Percentiles rank a stretch among this genome's conserved stretches.
phyloP scores from a whole-genome alignment of 1,140 invertebrate genomes.

The Yoshiicerus persimilis region DNA sequence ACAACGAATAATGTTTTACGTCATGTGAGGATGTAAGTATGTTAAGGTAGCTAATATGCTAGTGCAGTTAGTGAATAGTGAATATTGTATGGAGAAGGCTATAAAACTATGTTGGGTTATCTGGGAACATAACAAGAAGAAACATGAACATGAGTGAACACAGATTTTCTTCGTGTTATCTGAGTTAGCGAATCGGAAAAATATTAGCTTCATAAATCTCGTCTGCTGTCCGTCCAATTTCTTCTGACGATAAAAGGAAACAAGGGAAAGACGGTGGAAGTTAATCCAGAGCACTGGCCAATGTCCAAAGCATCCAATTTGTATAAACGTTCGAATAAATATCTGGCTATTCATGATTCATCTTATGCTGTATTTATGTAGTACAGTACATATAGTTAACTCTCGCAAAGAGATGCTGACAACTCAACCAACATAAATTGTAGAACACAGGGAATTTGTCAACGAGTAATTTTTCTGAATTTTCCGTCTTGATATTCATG shows the following conservation, averaged over 20 bases:
- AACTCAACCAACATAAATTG: background rate
- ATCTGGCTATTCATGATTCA: background rate
- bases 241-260: background rate
- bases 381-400: background rate
- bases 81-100: too few species aligned
- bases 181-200: background rate
- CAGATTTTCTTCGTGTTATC: background rate
- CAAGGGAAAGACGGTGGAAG: background rate
- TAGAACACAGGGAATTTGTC: background rate
- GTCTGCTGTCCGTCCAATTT: background rate
- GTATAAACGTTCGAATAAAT: background rate
- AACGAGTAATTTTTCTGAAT: background rate
- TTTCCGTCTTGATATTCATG: background rate
- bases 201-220: constrained; percentile 15
- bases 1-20: too few species aligned
- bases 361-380: background rate
- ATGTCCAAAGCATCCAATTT: background rate
- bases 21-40: background rate
- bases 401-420: background rate
- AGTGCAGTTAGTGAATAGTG: background rate
- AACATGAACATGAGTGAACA: background rate
- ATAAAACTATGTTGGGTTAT: background rate
- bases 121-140: background rate
- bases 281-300: background rate
- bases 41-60: background rate